Evolutionary conservation across 2,888 invertebrate species (phyloP).

Genomic region (Synergus japonicus): DNA sequence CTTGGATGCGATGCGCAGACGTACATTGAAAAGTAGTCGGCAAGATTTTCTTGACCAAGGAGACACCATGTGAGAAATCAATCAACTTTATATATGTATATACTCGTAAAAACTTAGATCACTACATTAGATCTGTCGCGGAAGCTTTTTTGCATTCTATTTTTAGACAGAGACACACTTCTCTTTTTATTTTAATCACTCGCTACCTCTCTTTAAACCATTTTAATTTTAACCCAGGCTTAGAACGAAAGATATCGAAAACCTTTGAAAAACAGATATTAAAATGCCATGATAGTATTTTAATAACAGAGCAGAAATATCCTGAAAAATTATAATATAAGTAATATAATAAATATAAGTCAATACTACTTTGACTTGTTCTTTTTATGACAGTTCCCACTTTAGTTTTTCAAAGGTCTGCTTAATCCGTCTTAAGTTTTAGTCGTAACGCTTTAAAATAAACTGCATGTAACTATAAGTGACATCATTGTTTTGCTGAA

Average conservation of each 20-base stretch:
- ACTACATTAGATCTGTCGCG: slow-evolving; percentile 19
- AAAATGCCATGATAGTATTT: background rate
- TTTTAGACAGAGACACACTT: slow-evolving; percentile 1
- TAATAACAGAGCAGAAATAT: slow-evolving; percentile 1
- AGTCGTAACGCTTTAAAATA: background rate
- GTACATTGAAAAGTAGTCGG: slow-evolving; percentile 79
- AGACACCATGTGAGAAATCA: slow-evolving; percentile 76
- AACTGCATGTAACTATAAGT: slow-evolving; percentile 30
- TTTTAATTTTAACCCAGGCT: slow-evolving; percentile 24
- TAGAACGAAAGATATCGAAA: background rate
- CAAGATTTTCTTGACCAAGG: slow-evolving; percentile 76
- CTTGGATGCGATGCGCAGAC: slow-evolving; percentile 80
- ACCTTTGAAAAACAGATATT: slow-evolving; percentile 26
- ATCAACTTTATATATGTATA: slow-evolving; percentile 65
- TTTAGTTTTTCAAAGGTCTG: slow-evolving; percentile 12
- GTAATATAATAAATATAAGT: background rate
- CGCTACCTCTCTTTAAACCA: slow-evolving; percentile 30
- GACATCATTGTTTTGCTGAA: background rate
- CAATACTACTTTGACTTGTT: background rate
- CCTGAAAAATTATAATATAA: background rate
- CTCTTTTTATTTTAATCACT: slow-evolving; percentile 24
- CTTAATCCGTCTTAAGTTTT: background rate
- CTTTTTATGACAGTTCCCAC: background rate
- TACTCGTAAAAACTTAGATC: slow-evolving; percentile 32
- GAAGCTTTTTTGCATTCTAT: slow-evolving; percentile 37